Percentiles rank a stretch among this genome's conserved stretches.
These are phyloP conservation scores for Myxocyprinus asiaticus DNA, from an alignment of 2,113 vertebrate species.

Conservation along the genomic window DNA sequence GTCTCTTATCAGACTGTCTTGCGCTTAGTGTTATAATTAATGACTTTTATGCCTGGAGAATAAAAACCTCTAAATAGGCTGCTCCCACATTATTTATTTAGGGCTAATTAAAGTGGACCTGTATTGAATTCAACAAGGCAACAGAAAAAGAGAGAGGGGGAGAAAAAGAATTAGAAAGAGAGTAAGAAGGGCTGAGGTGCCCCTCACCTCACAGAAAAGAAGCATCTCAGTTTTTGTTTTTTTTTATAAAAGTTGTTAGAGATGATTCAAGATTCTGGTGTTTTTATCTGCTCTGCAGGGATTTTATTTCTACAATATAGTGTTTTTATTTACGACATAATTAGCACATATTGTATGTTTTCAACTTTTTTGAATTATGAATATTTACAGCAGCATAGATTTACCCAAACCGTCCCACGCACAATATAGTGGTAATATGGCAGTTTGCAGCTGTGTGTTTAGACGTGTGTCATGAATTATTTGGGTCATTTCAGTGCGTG, in stretches of 20 bases:
- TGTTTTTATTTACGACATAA: too few species aligned
- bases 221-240: constrained; percentile 18
- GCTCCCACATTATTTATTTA: constrained; percentile 78
- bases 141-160: constrained; percentile 2
- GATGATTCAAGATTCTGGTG: neutral
- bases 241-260: neutral
- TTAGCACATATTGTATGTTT: neutral
- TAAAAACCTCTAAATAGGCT: constrained; percentile 73
- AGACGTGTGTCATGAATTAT: constrained; percentile 45
- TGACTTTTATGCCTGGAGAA: constrained; percentile 74
- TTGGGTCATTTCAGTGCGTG: constrained; percentile 60
- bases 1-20: constrained; percentile 63
- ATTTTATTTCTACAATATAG: too few species aligned
- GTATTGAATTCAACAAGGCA: constrained; percentile 70
- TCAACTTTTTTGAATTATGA: neutral
- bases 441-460: constrained; percentile 26
- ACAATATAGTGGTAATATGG: constrained; percentile 47
- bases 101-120: constrained; percentile 74
- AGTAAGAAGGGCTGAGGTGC: constrained; percentile 3
- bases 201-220: constrained; percentile 2
- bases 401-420: constrained; percentile 41
- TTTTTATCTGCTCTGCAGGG: too few species aligned
- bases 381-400: constrained; percentile 7
- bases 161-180: constrained; percentile 17
- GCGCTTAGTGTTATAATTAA: constrained; percentile 67